These are phyloP conservation scores for Protophormia terraenovae DNA, from an alignment of 2,888 invertebrate species.

Conservation along the genomic window DNA sequence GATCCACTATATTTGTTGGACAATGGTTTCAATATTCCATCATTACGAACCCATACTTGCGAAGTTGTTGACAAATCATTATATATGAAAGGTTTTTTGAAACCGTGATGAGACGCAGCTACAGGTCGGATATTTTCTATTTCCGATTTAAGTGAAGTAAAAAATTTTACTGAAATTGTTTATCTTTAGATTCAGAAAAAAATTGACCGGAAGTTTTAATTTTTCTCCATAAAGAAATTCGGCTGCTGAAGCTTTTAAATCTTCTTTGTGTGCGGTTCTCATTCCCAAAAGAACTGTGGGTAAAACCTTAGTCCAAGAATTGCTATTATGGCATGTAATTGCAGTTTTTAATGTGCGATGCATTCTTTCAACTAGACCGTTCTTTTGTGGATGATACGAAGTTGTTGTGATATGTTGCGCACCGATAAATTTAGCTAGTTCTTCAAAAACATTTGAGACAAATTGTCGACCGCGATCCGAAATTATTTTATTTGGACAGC, in stretches of 20 bases:
- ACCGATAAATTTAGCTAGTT: too few relatives aligned
- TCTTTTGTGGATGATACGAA: too few relatives aligned
- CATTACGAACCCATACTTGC: background rate
- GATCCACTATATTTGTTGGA: background rate
- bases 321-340: too few relatives aligned
- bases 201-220: background rate
- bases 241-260: too few relatives aligned
- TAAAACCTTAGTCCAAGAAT: too few relatives aligned
- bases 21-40: slow-evolving; percentile 9
- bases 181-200: background rate
- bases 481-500: too few relatives aligned
- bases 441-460: too few relatives aligned
- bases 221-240: background rate
- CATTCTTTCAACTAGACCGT: too few relatives aligned
- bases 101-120: background rate
- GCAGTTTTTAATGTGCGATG: too few relatives aligned
- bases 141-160: background rate
- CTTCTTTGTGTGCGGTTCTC: background rate
- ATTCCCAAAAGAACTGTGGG: background rate
- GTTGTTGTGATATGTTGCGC: too few relatives aligned
- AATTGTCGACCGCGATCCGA: too few relatives aligned
- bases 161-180: background rate
- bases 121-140: background rate
- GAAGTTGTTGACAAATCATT: background rate
- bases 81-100: background rate